Conservation (phyloP, 2,113 vertebrate genomes). For the Anser brachyrhynchus region DNA sequence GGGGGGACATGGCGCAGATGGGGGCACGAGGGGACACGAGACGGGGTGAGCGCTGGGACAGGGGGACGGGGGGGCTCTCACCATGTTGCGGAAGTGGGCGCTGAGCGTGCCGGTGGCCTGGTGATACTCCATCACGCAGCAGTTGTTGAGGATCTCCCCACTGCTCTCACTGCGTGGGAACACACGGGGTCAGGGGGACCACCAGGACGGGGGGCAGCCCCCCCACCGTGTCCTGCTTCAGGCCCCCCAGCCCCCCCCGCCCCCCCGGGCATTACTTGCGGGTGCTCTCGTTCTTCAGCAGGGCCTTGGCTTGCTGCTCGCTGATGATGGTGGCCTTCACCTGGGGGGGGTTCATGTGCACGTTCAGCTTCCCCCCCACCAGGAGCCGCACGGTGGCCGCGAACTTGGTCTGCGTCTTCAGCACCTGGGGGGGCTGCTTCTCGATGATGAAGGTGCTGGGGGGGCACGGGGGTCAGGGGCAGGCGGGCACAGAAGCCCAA, state of each 20-base stretch:
- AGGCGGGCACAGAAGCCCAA: neutral
- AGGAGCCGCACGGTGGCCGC: constrained; percentile 93
- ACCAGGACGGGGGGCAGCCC: neutral
- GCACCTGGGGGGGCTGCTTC: constrained; percentile 96
- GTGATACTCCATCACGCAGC: constrained; percentile 98
- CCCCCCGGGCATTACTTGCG: constrained; percentile 78
- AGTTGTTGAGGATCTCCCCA: constrained; percentile 95
- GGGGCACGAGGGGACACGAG: neutral
- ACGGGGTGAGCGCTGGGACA: rapidly evolving
- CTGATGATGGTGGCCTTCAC: constrained; percentile 99
- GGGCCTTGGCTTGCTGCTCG: constrained; percentile 92
- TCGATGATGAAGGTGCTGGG: constrained; percentile 97
- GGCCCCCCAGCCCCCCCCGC: neutral
- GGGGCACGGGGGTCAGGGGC: neutral
- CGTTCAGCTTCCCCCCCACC: constrained; percentile 95
- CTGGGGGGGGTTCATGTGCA: constrained; percentile 98
- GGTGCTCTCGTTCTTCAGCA: constrained; percentile 91
- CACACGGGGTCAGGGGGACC: neutral
- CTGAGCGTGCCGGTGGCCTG: constrained; percentile 94
- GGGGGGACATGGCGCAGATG: rapidly evolving
- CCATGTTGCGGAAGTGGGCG: constrained; percentile 97
- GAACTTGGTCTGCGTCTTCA: constrained; percentile 98
- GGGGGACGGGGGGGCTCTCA: constrained; percentile 44
- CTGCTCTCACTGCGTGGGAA: constrained; percentile 86
- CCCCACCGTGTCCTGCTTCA: too few species aligned